Base-by-base conservation (phyloP, 1,140 invertebrate genomes). In the Neomicropteryx cornuta region DNA sequence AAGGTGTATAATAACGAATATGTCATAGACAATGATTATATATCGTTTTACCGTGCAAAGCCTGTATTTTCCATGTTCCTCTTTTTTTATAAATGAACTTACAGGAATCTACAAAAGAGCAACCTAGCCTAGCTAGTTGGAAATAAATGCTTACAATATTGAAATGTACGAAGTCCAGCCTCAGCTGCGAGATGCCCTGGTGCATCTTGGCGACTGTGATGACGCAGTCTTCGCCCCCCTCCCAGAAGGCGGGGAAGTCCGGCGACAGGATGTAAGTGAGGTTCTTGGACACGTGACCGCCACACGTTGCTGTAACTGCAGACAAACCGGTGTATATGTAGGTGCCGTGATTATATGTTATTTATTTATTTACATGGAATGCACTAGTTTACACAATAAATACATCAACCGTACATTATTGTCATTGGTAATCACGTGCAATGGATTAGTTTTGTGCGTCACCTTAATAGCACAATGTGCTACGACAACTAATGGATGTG, bases 221-320 rank as follows among this genome's bases (percentile, higher is more conserved):
- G 29, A 66, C 62, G 57, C 83, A 87, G 13, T 64, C 60, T 38
- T 70, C 68, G 44, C 78, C 73, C 10, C 76, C 73, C 35, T 62
- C 70, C 52, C 77, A 73, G 47, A 84, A 66, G 39, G 79, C 78
- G 6, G 87, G 87, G 60, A 87, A 90, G 32, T 76, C 73, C 0
- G 86, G 84, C 44, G 81, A 91, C 24, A 80, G 75, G 52, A 90
- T 83, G 56, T 90, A 89, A 0, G 86, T 90, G 23, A 88, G 68
- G 60, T 91, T 91, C 57, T 85, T 83, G 44, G 71, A 67, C 4
- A 87, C 75, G 38, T 76, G 75, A n/a, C 73, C 72, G 13, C 79
- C 81, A 55, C 87, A 90, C 4, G 74, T 78, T 42, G 79, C 74
- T 41, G 79, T 77, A 51, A 86, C 83, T 87, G 60, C 29, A 62